Base-by-base conservation (phyloP, 2,797 vertebrate species). In the Craterocephalus amniculus region DNA sequence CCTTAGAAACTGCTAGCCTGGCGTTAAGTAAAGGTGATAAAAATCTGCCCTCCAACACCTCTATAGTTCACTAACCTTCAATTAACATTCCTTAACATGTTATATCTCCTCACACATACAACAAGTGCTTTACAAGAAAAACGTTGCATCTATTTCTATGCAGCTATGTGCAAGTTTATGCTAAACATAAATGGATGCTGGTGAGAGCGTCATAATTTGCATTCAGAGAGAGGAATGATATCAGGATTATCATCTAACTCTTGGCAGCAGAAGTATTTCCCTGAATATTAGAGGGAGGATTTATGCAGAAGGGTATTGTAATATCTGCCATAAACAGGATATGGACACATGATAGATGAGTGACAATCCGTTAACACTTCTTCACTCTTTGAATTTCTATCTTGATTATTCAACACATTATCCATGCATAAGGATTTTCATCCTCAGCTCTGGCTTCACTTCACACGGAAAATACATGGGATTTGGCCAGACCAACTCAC, bases 401-500 rank as follows among this genome's bases (percentile, higher is more conserved):
- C n/a, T 51, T 38, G 61, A 74, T 74, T 83, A 74, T 69, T 83
- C 58, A 70, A 72, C 76, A 76, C 83, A 63, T 84, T 51, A 62
- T 80, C 43, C 55, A 34, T n/a, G 27, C 62, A 8, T 72, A 40
- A 76, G 83, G 75, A 86, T 83, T 51, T 76, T 74, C 58, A 63
- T 83, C 79, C 58, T 65, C 60, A 79, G 45, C 26, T 43, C 63
- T 90, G 88, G 87, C 89, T 81, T 67, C 67, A 79, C 70, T 83
- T 91, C 85, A 84, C 73, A 83, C 52, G 56, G 34, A 89, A 79
- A 79, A 60, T 62, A 67, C 48, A 74, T 26, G 43, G 69, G 77
- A 80, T 74, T 54, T 31, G 74, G 81, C 73, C 70, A 68, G 83
- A 89, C 89, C 89, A 78, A 87, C 83, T 70, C 52, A 4, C 71